phyloP scores from a whole-genome alignment of 1,140 invertebrate species.

The Trichonephila clavipes region DNA sequence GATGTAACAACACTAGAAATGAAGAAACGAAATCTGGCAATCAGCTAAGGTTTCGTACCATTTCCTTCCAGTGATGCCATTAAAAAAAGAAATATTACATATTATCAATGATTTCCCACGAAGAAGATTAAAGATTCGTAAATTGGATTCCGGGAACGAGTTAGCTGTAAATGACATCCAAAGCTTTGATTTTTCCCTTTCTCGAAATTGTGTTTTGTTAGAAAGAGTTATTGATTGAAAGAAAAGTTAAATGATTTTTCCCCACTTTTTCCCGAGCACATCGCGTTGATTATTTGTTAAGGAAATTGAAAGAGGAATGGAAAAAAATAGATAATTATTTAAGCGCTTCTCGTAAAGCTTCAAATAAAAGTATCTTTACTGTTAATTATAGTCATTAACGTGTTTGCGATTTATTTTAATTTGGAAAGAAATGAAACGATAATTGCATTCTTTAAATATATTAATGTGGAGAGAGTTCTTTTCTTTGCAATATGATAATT shows the following conservation, averaged over 20 bases:
- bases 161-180: conserved; percentile 72
- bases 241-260: conserved; percentile 69
- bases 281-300: conserved; percentile 63
- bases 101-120: conserved; percentile 73
- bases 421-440: conserved; percentile 74
- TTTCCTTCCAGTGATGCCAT: conserved; percentile 35
- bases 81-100: conserved; percentile 69
- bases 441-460: conserved; percentile 63
- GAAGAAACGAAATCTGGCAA: conserved; percentile 76
- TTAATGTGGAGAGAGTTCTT: conserved; percentile 34
- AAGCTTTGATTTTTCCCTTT: conserved; percentile 62
- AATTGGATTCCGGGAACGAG: conserved; percentile 68
- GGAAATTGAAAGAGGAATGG: conserved; percentile 60
- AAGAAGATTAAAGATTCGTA: conserved; percentile 69
- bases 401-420: conserved; percentile 76
- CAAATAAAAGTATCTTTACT: conserved; percentile 69
- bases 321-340: conserved; percentile 73
- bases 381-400: conserved; percentile 75
- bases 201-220: conserved; percentile 65
- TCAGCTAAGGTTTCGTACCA: conserved; percentile 63
- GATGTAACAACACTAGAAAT: conserved; percentile 61
- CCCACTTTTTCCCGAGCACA: not conserved
- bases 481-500: conserved; percentile 58
- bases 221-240: conserved; percentile 53
- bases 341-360: conserved; percentile 12